These are phyloP conservation scores for Morelia viridis DNA, from an alignment of 2,797 vertebrate genomes.

Conservation along the genomic window DNA sequence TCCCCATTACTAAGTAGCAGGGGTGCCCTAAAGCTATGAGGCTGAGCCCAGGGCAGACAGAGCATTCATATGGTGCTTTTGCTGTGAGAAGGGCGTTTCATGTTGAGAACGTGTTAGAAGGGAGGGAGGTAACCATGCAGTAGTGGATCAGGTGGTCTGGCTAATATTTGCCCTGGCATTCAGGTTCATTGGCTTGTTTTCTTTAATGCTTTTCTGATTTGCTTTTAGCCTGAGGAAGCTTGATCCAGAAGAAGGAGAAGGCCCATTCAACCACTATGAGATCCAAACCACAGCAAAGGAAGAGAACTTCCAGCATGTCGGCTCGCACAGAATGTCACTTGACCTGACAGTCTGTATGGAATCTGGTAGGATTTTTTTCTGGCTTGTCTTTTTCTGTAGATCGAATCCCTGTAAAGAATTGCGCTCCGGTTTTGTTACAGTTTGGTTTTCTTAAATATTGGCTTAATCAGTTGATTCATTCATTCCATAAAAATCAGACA, in stretches of 20 bases:
- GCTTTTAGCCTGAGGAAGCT: constrained; percentile 85
- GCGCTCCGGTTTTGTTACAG: background rate
- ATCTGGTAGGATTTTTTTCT: constrained; percentile 76
- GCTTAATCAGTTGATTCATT: background rate
- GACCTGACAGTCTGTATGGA: constrained; percentile 88
- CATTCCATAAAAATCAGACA: background rate
- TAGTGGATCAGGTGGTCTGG: background rate
- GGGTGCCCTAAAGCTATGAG: background rate
- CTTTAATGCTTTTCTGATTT: background rate
- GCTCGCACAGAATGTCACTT: constrained; percentile 74
- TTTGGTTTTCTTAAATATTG: background rate
- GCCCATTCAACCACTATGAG: constrained; percentile 87
- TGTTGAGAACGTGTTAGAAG: no score
- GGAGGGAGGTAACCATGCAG: background rate
- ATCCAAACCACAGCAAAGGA: constrained; percentile 83
- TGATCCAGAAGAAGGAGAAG: constrained; percentile 92
- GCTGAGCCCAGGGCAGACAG: background rate
- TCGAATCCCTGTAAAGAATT: background rate
- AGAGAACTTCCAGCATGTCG: constrained; percentile 76
- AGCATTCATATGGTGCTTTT: no score
- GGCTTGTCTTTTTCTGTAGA: background rate
- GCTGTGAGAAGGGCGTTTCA: no score
- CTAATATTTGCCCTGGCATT: background rate
- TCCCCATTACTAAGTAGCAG: background rate
- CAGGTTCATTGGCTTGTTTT: background rate